Evolutionary conservation across 2,113 vertebrate genomes (phyloP), one percentile per base, ranked within the genome.

Genomic region (Brachypodius melanocephalos): DNA sequence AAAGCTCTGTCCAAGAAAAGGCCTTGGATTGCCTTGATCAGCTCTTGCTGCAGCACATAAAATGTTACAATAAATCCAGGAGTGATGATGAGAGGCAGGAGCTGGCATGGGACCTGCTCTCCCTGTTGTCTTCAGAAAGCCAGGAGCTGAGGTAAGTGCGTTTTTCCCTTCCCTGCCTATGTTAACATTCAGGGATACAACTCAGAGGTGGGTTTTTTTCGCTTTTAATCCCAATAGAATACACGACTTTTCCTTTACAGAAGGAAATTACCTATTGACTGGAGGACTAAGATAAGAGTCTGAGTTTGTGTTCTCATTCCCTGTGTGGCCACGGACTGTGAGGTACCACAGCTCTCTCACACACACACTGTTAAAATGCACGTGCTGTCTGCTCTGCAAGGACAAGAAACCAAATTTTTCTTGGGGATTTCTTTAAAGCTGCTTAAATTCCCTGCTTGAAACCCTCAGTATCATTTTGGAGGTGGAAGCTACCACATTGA

Each of bases 1-100:
- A 99, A 93, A 98, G 28, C 90, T 97, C 99, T 0, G 98, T 99
- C 48, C 99, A 99, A 55, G 99, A 99, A 79, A 99, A 98, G 93
- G 99, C 98, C 34, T 85, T 99, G 93, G 99, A 99, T 28, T 98
- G 97, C 93, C 97, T 99, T 8, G 98, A 99, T 28, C 97, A 98
- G 91, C 84, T 98, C 32, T 61, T 99, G 88, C 78, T 99, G 63
- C 97, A 98, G n/a, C 97, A 97, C 28, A 97, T 99, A 58, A 99
- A 97, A 68, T 86, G 45, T 11, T 97, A 97, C 21, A 80, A 40
- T 26, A 84, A 95, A n/a, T 97, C 88, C 61, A 67, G 65, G 5
- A 45, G 61, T 5, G 65, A 75, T 9, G 98, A 99, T 11, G 32
- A 14, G 32, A 54, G 73, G 51, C 98, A 99, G 96, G 97, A 74